These are phyloP conservation scores for Trissolcus brochymenae DNA, from an alignment of 2,888 invertebrate genomes.

Conservation along the genomic window DNA sequence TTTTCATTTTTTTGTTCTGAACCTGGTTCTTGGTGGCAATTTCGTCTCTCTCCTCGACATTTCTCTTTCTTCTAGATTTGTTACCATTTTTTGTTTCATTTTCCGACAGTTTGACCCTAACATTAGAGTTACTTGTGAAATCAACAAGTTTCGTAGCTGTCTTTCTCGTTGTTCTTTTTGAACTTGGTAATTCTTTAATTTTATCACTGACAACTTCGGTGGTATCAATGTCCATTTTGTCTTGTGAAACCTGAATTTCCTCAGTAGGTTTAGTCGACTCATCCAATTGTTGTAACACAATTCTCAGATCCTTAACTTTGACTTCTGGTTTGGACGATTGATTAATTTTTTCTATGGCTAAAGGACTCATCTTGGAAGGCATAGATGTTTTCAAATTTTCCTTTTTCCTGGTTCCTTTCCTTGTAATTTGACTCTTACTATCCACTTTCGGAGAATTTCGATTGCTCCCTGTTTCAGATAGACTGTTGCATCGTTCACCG, in stretches of 20 bases:
- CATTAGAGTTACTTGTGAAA: too few relatives aligned
- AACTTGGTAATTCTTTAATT: too few relatives aligned
- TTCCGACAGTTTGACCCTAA: neutral
- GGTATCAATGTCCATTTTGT: neutral
- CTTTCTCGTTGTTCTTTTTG: too few relatives aligned
- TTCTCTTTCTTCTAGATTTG: conserved; percentile 3
- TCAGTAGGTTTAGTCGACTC: neutral
- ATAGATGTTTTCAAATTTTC: neutral
- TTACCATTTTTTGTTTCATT: neutral
- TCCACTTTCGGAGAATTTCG: neutral
- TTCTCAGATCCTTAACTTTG: conserved; percentile 9
- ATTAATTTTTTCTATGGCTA: conserved; percentile 10
- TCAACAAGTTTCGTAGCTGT: too few relatives aligned
- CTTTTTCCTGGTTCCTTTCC: neutral
- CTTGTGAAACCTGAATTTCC: neutral
- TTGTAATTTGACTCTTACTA: neutral
- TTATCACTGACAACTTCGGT: too few relatives aligned
- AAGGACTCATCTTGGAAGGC: conserved; percentile 25
- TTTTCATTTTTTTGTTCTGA: neutral
- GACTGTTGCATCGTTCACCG: neutral
- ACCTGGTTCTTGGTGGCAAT: too few relatives aligned
- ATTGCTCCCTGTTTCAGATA: neutral
- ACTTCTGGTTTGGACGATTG: neutral
- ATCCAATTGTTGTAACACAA: conserved; percentile 4
- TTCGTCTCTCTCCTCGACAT: too few relatives aligned